Percentiles rank a stretch among this genome's conserved stretches.
Evolutionary conservation across 2,797 vertebrate species (phyloP).

Genomic region (Botia kubotai): DNA sequence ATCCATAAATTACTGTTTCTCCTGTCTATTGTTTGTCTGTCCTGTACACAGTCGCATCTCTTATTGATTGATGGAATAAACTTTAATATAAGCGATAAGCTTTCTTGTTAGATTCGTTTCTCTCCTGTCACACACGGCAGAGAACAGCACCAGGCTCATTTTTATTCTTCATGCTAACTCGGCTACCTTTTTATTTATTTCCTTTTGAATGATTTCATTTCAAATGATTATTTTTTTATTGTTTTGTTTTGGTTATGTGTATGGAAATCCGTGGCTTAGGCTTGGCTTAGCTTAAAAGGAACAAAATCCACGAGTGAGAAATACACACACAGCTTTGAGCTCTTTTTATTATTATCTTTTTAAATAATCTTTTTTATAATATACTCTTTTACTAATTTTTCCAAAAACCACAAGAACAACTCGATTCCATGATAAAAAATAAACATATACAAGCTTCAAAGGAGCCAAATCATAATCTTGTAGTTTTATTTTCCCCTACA

Average conservation of each 20-base stretch:
- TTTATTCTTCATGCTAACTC: conserved; percentile 5
- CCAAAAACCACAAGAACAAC: background rate
- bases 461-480: background rate
- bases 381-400: background rate
- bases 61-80: conserved; percentile 11
- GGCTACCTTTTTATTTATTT: conserved; percentile 14
- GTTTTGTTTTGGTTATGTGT: background rate
- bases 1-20: conserved; percentile 3
- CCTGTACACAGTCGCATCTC: background rate
- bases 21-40: background rate
- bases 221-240: conserved; percentile 23
- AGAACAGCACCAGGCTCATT: background rate
- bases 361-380: too few relatives aligned
- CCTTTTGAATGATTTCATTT: conserved; percentile 8
- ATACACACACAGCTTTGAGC: background rate
- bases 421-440: background rate
- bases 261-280: too few relatives aligned
- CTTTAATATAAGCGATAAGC: conserved; percentile 15
- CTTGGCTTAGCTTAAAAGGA: background rate
- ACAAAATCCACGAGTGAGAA: background rate
- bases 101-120: conserved; percentile 29
- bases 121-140: background rate
- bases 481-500: background rate
- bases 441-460: background rate
- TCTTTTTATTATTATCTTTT: background rate